Evolutionary conservation across 2,113 vertebrate genomes (phyloP).

Genomic region (Cnemophilus loriae): DNA sequence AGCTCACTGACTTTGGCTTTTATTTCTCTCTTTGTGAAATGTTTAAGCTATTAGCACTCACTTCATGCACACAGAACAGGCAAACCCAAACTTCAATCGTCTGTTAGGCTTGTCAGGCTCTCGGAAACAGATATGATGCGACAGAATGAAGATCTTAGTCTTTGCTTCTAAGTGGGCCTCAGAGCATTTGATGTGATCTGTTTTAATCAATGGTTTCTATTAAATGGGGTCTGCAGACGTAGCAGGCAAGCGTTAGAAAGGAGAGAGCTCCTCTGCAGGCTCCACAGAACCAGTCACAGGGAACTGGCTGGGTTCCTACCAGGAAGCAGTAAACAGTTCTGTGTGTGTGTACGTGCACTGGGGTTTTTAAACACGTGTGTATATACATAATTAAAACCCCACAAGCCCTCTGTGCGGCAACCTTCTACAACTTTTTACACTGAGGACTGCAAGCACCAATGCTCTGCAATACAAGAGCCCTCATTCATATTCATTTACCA

Average conservation of each 20-base stretch:
- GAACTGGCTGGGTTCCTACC: neutral
- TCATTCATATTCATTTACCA: neutral
- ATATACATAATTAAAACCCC: accelerated
- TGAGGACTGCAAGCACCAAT: neutral
- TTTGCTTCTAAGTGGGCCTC: neutral
- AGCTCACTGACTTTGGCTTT: neutral
- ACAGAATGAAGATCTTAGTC: neutral
- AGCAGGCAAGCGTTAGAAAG: neutral
- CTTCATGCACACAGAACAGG: neutral
- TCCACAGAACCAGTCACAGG: neutral
- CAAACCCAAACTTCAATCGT: neutral
- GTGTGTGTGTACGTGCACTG: accelerated
- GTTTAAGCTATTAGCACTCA: neutral
- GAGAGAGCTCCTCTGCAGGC: neutral
- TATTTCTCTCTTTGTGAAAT: neutral
- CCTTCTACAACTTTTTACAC: neutral
- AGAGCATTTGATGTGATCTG: neutral
- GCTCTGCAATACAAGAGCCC: neutral
- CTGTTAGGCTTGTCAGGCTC: neutral
- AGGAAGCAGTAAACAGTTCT: neutral
- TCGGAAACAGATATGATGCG: neutral
- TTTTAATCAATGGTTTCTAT: neutral
- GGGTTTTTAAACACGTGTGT: neutral
- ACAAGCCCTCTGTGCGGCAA: neutral
- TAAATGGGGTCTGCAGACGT: neutral